Evolutionary conservation across 2,888 invertebrate species (phyloP).

Genomic region (Tachina grossa): DNA sequence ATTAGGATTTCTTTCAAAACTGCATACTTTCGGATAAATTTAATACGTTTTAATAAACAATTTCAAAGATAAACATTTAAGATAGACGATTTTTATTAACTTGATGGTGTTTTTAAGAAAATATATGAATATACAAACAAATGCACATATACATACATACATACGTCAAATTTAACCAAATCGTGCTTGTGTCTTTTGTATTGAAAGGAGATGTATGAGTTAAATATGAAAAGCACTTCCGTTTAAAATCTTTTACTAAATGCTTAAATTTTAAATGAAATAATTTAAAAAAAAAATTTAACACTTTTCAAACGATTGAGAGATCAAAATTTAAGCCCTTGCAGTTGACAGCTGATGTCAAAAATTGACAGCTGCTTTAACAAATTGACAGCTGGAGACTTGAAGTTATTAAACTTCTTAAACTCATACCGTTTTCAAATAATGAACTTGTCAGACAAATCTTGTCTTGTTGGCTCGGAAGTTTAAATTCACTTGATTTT

Average conservation of each 20-base stretch:
- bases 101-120: constrained; percentile 19
- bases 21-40: constrained; percentile 41
- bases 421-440: not conserved
- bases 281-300: not conserved
- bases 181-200: not conserved
- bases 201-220: not conserved
- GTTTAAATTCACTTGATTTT: not conserved
- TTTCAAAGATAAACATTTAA: constrained; percentile 50
- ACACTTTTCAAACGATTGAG: constrained; percentile 12
- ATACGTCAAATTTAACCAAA: constrained; percentile 10
- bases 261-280: not conserved
- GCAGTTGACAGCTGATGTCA: not conserved
- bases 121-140: not conserved
- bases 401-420: not conserved
- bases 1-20: constrained; percentile 31
- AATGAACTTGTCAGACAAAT: not conserved
- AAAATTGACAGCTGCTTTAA: not conserved
- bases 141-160: not conserved
- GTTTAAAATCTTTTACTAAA: not conserved
- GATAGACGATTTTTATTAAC: constrained; percentile 29
- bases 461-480: not conserved
- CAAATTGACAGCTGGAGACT: constrained; percentile 5
- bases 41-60: constrained; percentile 58
- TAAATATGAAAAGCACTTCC: constrained; percentile 9
- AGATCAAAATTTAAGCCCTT: constrained; percentile 2